A percentile compares a stretch with the other conserved stretches of the same genome.
phyloP scores from a whole-genome alignment of 2,113 vertebrate species.

The Hemiscyllium ocellatum region DNA sequence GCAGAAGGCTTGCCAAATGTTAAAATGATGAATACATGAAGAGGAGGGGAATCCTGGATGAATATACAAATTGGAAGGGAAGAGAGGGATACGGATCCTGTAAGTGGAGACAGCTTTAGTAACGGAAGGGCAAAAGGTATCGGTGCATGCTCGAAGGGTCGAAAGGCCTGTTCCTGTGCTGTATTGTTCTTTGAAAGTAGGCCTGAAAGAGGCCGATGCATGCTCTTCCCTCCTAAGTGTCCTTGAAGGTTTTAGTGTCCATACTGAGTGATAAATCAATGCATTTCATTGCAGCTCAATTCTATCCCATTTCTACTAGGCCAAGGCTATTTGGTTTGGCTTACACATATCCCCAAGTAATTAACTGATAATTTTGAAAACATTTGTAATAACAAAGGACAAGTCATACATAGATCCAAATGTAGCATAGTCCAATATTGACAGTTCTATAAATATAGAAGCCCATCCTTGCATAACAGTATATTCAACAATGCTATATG shows the following conservation, averaged over 20 bases:
- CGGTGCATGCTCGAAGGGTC: too few species aligned
- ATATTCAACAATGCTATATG: neutral
- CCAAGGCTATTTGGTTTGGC: neutral
- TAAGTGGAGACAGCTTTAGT: too few species aligned
- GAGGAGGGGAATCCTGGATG: too few species aligned
- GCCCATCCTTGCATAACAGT: neutral
- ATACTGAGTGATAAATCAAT: neutral
- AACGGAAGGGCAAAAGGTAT: too few species aligned
- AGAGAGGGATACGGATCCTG: too few species aligned
- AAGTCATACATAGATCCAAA: neutral
- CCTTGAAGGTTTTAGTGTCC: neutral
- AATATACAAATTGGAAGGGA: too few species aligned
- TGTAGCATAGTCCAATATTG: neutral
- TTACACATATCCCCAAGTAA: neutral
- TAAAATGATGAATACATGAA: too few species aligned
- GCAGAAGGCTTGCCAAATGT: neutral
- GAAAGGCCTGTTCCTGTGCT: too few species aligned
- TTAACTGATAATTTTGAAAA: neutral
- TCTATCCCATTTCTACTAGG: neutral
- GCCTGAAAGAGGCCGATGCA: neutral
- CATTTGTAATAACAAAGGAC: neutral
- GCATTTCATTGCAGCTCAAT: neutral
- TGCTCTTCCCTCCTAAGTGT: neutral
- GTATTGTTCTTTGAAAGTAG: too few species aligned
- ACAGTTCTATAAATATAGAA: neutral